Evolutionary conservation across 2,888 invertebrate species (phyloP).

Genomic region (Stramonita haemastoma): DNA sequence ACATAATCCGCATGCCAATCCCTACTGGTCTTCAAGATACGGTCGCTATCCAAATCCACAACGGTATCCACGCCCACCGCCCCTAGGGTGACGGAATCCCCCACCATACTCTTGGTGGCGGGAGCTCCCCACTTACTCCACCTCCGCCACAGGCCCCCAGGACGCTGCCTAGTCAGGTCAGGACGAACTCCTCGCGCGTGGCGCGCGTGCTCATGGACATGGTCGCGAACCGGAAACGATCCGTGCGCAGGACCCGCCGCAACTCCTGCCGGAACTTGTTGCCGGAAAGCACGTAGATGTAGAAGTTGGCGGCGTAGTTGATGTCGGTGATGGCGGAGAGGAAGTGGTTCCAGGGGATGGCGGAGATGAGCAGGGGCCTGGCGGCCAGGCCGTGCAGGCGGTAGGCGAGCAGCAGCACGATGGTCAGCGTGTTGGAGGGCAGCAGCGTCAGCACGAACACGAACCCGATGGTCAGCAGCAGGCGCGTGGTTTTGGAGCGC

Average conservation of each 20-base stretch:
- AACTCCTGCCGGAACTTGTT: slow-evolving; percentile 62
- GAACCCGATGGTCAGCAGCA: slow-evolving; percentile 62
- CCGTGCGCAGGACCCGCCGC: slow-evolving; percentile 39
- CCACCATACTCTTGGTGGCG: neutral
- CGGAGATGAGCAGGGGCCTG: slow-evolving; percentile 39
- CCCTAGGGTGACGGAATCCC: neutral
- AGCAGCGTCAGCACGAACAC: slow-evolving; percentile 59
- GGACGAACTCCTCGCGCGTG: slow-evolving; percentile 43
- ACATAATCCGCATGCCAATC: neutral
- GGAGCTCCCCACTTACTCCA: neutral
- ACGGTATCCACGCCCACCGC: neutral
- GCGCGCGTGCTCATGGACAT: slow-evolving; percentile 35
- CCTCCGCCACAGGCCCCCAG: neutral
- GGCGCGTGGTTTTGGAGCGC: slow-evolving; percentile 63
- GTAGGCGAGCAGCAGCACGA: slow-evolving; percentile 50
- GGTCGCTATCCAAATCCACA: neutral
- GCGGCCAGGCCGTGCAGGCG: slow-evolving; percentile 41
- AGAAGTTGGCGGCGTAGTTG: slow-evolving; percentile 66
- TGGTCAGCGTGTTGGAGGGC: slow-evolving; percentile 57
- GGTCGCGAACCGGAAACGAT: slow-evolving; percentile 30
- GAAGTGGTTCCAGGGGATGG: slow-evolving; percentile 52
- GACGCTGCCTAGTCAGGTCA: slow-evolving; percentile 36
- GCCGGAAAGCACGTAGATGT: slow-evolving; percentile 66
- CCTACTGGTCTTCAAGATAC: neutral
- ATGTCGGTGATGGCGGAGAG: slow-evolving; percentile 58